phyloP scores from a whole-genome alignment of 2,797 vertebrate species.

The Sebastolobus alascanus region DNA sequence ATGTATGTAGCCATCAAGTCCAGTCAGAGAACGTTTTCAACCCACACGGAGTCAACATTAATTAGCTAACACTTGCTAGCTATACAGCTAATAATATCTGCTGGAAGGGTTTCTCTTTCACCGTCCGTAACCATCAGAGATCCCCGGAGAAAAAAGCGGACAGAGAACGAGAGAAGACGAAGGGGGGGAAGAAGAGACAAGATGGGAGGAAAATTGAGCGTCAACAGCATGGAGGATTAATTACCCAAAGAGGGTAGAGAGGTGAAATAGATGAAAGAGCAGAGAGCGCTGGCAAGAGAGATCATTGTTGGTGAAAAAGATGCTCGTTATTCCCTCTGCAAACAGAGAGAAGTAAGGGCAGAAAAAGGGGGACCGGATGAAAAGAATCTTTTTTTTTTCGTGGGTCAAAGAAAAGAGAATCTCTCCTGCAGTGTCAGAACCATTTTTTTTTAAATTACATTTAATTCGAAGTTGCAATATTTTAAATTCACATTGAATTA shows the following conservation, averaged over 20 bases:
- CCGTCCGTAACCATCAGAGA: not conserved
- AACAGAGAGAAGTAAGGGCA: conserved; percentile 32
- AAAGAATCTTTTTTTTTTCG: conserved; percentile 19
- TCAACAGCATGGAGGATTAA: conserved; percentile 60
- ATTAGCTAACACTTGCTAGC: not conserved
- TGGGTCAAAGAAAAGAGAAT: conserved; percentile 13
- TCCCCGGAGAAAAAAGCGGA: conserved; percentile 14
- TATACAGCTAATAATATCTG: not conserved
- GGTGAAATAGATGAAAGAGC: conserved; percentile 54
- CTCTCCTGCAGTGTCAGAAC: conserved; percentile 2
- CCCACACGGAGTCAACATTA: not conserved
- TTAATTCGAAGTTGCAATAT: conserved; percentile 21
- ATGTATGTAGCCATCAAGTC: not conserved
- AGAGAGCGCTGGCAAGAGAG: conserved; percentile 8
- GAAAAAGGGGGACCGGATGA: conserved; percentile 21
- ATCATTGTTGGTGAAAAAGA: conserved; percentile 27
- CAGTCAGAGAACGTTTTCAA: not conserved
- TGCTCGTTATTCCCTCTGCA: conserved; percentile 27
- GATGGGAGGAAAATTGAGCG: conserved; percentile 45
- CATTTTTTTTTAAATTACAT: conserved; percentile 29
- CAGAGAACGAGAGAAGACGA: conserved; percentile 5
- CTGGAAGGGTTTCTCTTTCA: not conserved
- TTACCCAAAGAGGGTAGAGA: conserved; percentile 54
- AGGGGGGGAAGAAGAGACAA: not conserved
- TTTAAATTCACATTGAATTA: conserved; percentile 25